These are phyloP conservation scores for Emys orbicularis DNA, from an alignment of 2,797 vertebrate genomes.

Conservation along the genomic window DNA sequence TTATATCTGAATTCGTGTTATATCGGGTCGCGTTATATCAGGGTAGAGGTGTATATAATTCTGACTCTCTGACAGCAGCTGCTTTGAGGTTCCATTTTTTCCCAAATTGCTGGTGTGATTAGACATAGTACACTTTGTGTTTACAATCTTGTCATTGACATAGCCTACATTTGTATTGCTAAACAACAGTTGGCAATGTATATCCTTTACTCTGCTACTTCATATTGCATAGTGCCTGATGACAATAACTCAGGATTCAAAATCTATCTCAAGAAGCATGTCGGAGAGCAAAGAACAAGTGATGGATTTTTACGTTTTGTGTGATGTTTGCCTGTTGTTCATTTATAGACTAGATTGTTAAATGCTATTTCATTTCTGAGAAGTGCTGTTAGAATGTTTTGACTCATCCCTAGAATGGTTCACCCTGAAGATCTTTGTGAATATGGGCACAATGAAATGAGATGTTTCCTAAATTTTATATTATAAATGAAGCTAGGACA, in stretches of 20 bases:
- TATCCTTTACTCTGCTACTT: not conserved
- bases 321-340: not conserved
- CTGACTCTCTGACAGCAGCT: slow-evolving; percentile 17
- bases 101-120: slow-evolving; percentile 55
- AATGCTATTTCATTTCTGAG: not conserved
- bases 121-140: slow-evolving; percentile 36
- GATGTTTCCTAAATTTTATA: not conserved
- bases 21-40: too few relatives aligned
- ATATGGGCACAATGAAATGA: not conserved
- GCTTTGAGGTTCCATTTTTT: slow-evolving; percentile 23
- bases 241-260: not conserved
- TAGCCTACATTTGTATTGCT: slow-evolving; percentile 37
- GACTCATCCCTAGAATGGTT: rapidly evolving
- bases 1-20: too few relatives aligned
- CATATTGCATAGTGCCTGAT: not conserved
- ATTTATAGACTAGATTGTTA: not conserved
- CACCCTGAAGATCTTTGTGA: not conserved
- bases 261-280: not conserved
- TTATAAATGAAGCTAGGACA: not conserved
- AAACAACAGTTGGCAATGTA: slow-evolving; percentile 59
- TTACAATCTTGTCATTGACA: slow-evolving; percentile 49
- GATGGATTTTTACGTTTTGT: not conserved
- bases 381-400: not conserved
- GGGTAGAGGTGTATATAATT: not conserved
- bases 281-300: not conserved